Conservation (phyloP, 2,113 vertebrate genomes). For the Scatophagus argus region DNA sequence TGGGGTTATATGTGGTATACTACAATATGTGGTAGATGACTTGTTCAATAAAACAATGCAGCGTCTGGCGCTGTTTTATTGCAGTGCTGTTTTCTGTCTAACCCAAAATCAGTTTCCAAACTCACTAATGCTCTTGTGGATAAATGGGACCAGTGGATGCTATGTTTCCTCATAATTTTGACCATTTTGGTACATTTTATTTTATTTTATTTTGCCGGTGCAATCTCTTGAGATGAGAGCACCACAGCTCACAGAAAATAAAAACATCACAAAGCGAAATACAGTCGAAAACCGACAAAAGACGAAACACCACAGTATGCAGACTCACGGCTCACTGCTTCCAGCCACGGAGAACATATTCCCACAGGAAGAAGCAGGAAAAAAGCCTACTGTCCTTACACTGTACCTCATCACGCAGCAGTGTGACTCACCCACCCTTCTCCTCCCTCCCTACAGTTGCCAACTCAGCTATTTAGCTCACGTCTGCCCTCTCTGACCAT, state of each 20-base stretch:
- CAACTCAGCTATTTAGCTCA: slow-evolving; percentile 81
- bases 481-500: slow-evolving; percentile 79
- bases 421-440: slow-evolving; percentile 72
- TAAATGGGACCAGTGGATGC: neutral
- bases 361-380: slow-evolving; percentile 45
- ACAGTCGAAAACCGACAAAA: neutral
- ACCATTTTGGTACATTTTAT: neutral
- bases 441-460: slow-evolving; percentile 67
- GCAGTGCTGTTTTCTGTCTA: neutral
- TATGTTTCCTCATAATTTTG: neutral
- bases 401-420: slow-evolving; percentile 72
- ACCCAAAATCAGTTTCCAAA: neutral
- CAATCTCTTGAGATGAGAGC: neutral
- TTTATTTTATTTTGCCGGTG: neutral
- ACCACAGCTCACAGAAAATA: neutral
- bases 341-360: slow-evolving; percentile 35
- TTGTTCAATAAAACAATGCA: neutral
- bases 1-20: no score
- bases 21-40: neutral
- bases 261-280: slow-evolving; percentile 3
- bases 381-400: slow-evolving; percentile 67
- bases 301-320: neutral
- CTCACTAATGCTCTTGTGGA: neutral
- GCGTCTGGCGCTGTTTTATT: neutral
- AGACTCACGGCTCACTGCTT: slow-evolving; percentile 21